Percentiles rank a stretch among this genome's conserved stretches.
These are phyloP conservation scores for Azorinus chamasolen DNA, from an alignment of 2,888 invertebrate species.

Conservation along the genomic window DNA sequence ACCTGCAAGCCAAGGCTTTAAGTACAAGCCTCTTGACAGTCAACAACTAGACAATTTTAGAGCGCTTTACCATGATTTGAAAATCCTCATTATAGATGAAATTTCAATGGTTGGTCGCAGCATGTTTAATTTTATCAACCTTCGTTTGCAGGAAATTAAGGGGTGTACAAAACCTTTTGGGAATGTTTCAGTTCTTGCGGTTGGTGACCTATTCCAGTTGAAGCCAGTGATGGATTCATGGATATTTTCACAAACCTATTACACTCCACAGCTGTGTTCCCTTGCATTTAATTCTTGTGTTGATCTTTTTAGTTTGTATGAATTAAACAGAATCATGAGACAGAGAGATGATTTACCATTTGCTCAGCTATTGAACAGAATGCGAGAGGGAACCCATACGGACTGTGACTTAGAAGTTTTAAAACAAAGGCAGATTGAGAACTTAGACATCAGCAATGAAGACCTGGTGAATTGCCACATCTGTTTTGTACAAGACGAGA, in stretches of 20 bases:
- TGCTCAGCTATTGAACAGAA: slow-evolving; percentile 58
- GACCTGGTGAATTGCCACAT: not conserved
- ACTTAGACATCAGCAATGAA: not conserved
- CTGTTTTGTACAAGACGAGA: slow-evolving; percentile 10
- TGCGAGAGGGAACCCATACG: slow-evolving; percentile 35
- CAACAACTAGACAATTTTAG: slow-evolving; percentile 44
- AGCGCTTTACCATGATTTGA: slow-evolving; percentile 16
- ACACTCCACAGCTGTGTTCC: not conserved
- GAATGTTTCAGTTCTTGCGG: slow-evolving; percentile 11
- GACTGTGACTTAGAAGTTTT: slow-evolving; percentile 1
- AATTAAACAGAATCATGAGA: slow-evolving; percentile 49
- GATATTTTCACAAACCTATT: slow-evolving; percentile 51
- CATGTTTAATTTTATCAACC: slow-evolving; percentile 63
- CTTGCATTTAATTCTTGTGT: slow-evolving; percentile 25
- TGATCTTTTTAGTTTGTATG: slow-evolving; percentile 16
- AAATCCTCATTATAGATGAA: slow-evolving; percentile 54
- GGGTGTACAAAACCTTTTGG: slow-evolving; percentile 26
- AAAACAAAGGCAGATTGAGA: not conserved
- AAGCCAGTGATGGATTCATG: slow-evolving; percentile 61
- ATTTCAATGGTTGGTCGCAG: slow-evolving; percentile 63
- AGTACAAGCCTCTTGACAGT: slow-evolving; percentile 51
- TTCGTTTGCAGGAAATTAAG: slow-evolving; percentile 47
- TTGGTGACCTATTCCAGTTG: slow-evolving; percentile 43
- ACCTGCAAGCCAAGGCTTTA: slow-evolving; percentile 42
- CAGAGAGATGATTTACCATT: slow-evolving; percentile 62